Conservation (phyloP, 2,113 vertebrate genomes). For the Gobius niger region DNA sequence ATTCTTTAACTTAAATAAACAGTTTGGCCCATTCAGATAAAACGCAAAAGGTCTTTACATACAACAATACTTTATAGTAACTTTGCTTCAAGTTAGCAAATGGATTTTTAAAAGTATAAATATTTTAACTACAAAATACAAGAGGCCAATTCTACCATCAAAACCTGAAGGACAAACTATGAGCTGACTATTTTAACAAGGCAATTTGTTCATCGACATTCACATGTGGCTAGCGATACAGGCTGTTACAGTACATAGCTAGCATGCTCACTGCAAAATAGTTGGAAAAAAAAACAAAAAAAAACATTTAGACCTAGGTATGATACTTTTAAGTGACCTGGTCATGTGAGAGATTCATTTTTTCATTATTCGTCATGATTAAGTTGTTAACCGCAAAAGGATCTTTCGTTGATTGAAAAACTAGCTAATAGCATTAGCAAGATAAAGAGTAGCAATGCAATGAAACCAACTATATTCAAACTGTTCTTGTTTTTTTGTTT, state of each 20-base stretch:
- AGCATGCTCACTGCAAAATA: neutral
- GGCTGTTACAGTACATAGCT: neutral
- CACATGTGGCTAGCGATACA: neutral
- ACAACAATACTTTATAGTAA: constrained; percentile 1
- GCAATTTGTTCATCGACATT: constrained; percentile 5
- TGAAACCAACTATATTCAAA: no score
- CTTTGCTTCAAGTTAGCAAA: constrained; percentile 18
- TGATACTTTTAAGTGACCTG: no score
- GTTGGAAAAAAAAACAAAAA: no score
- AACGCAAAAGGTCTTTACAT: constrained; percentile 1
- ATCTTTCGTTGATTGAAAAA: no score
- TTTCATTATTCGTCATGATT: no score
- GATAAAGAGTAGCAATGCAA: no score
- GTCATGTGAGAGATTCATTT: no score
- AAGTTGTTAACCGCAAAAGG: no score
- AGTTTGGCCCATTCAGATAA: constrained; percentile 17
- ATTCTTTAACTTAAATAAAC: constrained; percentile 49
- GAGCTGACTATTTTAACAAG: neutral
- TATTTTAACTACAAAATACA: neutral
- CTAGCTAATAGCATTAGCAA: no score
- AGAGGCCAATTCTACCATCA: constrained; percentile 6
- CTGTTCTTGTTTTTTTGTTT: no score
- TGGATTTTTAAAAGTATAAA: constrained; percentile 6
- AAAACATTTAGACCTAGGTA: no score
- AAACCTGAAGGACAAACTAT: constrained; percentile 2